These are phyloP conservation scores for Cladopsammia gracilis DNA, from an alignment of 64 coral and sea anemone genomes.

Conservation along the genomic window DNA sequence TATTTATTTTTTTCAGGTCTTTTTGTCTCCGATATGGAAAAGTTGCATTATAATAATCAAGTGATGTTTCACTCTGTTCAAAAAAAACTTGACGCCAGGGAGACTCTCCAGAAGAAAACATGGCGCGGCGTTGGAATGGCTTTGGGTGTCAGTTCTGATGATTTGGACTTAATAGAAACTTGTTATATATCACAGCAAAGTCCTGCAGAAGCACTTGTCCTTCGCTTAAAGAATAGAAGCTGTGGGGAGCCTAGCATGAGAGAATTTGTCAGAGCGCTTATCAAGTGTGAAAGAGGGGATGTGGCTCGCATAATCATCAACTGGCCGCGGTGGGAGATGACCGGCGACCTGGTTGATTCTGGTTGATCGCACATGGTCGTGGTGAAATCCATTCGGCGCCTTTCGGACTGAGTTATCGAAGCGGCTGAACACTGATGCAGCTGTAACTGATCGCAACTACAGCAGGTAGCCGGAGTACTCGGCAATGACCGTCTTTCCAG, in stretches of 20 bases:
- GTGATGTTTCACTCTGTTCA: not conserved
- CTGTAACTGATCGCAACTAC: no score
- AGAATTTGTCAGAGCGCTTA: not conserved
- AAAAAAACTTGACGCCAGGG: not conserved
- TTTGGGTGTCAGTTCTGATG: not conserved
- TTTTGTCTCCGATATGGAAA: not conserved
- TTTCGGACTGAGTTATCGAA: no score
- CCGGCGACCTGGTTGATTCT: no score
- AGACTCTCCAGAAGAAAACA: not conserved
- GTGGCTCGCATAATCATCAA: not conserved
- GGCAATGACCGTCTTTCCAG: no score
- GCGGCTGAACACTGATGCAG: no score
- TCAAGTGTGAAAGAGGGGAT: not conserved
- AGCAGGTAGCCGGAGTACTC: no score
- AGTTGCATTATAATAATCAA: not conserved
- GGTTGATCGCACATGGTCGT: no score
- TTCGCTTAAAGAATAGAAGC: not conserved
- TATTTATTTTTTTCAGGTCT: not conserved
- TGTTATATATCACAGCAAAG: not conserved
- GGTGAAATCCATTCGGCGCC: no score
- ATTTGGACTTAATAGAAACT: not conserved
- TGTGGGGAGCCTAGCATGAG: not conserved
- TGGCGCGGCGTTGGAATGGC: not conserved
- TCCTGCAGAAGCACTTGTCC: not conserved
- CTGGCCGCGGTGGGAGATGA: not conserved